These are phyloP conservation scores for Samia ricini DNA, from an alignment of 1,140 invertebrate species.

Conservation along the genomic window DNA sequence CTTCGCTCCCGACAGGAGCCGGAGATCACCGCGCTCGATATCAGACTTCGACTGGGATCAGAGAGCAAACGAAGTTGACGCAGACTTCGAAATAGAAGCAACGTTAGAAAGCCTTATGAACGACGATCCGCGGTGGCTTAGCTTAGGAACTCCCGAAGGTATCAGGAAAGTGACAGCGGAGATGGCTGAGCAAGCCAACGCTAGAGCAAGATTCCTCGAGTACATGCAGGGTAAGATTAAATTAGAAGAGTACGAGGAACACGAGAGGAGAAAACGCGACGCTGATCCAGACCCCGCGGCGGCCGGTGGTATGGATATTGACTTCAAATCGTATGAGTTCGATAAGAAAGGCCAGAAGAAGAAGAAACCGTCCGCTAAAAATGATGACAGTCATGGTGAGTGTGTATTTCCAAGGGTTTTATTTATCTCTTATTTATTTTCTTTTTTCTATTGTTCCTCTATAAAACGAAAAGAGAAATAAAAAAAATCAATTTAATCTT, in stretches of 20 bases:
- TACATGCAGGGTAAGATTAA: conserved; percentile 62
- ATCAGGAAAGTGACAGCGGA: conserved; percentile 58
- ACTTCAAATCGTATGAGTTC: conserved; percentile 69
- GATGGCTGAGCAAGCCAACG: conserved; percentile 52
- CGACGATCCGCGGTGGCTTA: conserved; percentile 54
- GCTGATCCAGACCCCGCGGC: conserved; percentile 63
- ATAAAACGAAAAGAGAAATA: not conserved
- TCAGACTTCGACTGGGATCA: conserved; percentile 62
- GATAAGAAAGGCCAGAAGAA: conserved; percentile 59
- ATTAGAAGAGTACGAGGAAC: conserved; percentile 54
- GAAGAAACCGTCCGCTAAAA: conserved; percentile 59
- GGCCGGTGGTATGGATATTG: conserved; percentile 52
- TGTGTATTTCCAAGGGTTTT: not conserved
- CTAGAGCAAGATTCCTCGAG: conserved; percentile 54
- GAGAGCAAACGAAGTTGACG: conserved; percentile 57
- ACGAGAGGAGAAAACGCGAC: conserved; percentile 57
- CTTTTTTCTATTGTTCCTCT: too few species aligned
- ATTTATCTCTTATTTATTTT: too few species aligned
- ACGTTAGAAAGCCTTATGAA: conserved; percentile 69
- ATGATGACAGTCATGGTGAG: conserved; percentile 58
- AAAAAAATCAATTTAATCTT: not conserved
- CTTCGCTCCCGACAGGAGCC: conserved; percentile 51
- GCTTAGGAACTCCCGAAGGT: conserved; percentile 45
- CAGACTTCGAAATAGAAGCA: conserved; percentile 72
- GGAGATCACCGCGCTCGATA: conserved; percentile 49